phyloP scores from a whole-genome alignment of 1,140 invertebrate genomes.

The Drosophila obscura region DNA sequence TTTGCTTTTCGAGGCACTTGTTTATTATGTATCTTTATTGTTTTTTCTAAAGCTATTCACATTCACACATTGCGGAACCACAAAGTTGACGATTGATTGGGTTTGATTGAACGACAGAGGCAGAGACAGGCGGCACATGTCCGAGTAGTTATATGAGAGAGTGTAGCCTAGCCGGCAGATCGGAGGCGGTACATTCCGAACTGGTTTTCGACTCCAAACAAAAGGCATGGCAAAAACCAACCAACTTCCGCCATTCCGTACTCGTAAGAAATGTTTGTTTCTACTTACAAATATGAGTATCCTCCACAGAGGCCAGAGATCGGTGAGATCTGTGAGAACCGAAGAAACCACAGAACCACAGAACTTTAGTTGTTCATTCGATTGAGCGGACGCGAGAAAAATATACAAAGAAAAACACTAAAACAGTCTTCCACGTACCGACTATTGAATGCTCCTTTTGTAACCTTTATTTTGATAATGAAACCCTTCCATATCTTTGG shows the following conservation, averaged over 20 bases:
- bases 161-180: slow-evolving; percentile 31
- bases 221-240: slow-evolving; percentile 34
- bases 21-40: slow-evolving; percentile 59
- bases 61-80: slow-evolving; percentile 64
- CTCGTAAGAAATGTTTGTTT: slow-evolving; percentile 50
- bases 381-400: slow-evolving; percentile 1
- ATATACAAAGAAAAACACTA: slow-evolving; percentile 8
- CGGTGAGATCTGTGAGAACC: slow-evolving; percentile 3
- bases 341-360: slow-evolving; percentile 35
- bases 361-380: slow-evolving; percentile 34
- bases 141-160: slow-evolving; percentile 62
- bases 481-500: too few relatives aligned
- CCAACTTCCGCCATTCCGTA: slow-evolving; percentile 56
- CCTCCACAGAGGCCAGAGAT: not conserved
- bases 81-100: slow-evolving; percentile 74
- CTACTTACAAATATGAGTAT: slow-evolving; percentile 38
- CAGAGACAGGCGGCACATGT: slow-evolving; percentile 21
- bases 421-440: too few relatives aligned
- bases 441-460: too few relatives aligned
- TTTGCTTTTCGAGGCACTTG: slow-evolving; percentile 64
- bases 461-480: too few relatives aligned
- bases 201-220: slow-evolving; percentile 57
- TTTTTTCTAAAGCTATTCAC: slow-evolving; percentile 53
- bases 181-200: slow-evolving; percentile 46
- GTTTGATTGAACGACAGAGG: slow-evolving; percentile 52